Evolutionary conservation across 2,797 vertebrate species (phyloP).

Genomic region (Harpagifer antarcticus): DNA sequence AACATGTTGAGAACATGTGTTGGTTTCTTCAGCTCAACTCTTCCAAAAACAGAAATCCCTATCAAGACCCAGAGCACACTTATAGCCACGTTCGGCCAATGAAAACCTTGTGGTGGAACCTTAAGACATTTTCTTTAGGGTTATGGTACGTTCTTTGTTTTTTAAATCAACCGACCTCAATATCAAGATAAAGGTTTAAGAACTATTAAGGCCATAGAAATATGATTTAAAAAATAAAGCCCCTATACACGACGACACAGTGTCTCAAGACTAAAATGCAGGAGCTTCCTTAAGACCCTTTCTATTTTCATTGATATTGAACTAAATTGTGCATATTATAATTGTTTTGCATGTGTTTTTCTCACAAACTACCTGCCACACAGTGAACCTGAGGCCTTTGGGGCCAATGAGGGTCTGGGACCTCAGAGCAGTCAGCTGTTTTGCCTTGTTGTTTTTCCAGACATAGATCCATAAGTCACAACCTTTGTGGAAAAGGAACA

Average conservation of each 20-base stretch:
- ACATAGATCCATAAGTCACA: not conserved
- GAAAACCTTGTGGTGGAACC: not conserved
- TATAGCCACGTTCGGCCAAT: not conserved
- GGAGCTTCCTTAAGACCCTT: not conserved
- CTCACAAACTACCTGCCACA: not conserved
- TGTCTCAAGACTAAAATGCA: not conserved
- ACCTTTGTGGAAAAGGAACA: conserved; percentile 11
- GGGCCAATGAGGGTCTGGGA: not conserved
- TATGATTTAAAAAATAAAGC: not conserved
- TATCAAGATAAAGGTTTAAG: not conserved
- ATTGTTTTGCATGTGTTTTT: not conserved
- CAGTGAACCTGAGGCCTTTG: not conserved
- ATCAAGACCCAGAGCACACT: not conserved
- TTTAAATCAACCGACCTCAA: not conserved
- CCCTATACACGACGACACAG: not conserved
- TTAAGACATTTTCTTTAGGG: not conserved
- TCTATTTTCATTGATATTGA: too few species aligned
- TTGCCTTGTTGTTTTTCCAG: not conserved
- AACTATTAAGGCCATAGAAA: not conserved
- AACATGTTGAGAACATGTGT: not conserved
- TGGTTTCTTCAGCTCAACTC: not conserved
- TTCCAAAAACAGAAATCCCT: not conserved
- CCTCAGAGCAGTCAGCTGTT: too few species aligned
- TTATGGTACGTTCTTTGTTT: too few species aligned
- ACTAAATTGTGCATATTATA: conserved; percentile 1